These are phyloP conservation scores for Lycaon pictus DNA, from an alignment of 2,113 vertebrate species.

Conservation along the genomic window DNA sequence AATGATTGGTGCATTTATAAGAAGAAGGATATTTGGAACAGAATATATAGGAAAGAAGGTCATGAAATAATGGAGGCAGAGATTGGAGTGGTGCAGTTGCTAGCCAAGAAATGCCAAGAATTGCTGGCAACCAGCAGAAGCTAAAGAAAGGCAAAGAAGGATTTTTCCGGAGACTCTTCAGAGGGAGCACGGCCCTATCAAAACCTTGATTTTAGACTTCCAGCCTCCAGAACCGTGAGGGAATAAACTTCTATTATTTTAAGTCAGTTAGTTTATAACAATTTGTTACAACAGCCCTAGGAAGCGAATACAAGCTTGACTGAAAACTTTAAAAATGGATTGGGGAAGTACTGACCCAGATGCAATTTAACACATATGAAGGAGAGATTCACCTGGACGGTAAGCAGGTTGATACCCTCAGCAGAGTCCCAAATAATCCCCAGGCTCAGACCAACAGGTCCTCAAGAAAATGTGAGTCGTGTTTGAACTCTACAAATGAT, in stretches of 20 bases:
- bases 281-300: background rate
- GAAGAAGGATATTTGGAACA: background rate
- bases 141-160: background rate
- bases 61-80: background rate
- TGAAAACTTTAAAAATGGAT: conserved; percentile 26
- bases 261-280: background rate
- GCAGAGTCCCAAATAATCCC: conserved; percentile 27
- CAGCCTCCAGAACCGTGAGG: background rate
- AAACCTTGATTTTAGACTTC: background rate
- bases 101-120: background rate
- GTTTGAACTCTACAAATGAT: background rate
- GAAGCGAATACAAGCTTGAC: background rate
- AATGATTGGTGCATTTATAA: background rate
- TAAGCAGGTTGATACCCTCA: background rate
- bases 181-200: background rate
- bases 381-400: conserved; percentile 1
- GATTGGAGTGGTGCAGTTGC: background rate
- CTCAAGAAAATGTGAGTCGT: conserved; percentile 9
- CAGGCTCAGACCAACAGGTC: background rate
- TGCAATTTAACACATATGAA: background rate
- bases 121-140: background rate
- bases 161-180: background rate
- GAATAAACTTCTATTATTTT: background rate
- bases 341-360: background rate
- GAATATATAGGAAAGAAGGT: background rate